Conservation (phyloP, 2,797 vertebrate species). For the Erithacus rubecula region DNA sequence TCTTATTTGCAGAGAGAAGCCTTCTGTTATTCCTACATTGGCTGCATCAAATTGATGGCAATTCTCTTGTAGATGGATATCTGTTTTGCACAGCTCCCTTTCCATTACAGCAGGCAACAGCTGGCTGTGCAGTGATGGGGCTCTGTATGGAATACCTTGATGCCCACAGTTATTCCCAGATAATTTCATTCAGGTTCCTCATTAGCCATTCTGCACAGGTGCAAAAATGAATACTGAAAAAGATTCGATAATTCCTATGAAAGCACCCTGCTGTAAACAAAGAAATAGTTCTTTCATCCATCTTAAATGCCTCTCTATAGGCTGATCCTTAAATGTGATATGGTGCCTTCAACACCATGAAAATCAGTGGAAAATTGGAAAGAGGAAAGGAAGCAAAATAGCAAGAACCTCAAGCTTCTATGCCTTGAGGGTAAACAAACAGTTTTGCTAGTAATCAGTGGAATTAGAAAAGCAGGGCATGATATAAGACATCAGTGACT, state of each 20-base stretch:
- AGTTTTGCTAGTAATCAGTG: background rate
- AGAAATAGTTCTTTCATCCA: background rate
- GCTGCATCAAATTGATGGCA: constrained; percentile 2
- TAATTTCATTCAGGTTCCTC: background rate
- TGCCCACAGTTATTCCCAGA: background rate
- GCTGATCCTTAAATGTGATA: background rate
- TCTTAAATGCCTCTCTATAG: background rate
- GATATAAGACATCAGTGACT: background rate
- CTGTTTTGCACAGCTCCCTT: constrained; percentile 14
- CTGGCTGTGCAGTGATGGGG: background rate
- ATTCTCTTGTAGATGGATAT: background rate
- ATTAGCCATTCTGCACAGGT: background rate
- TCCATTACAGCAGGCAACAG: constrained; percentile 24
- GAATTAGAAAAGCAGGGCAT: background rate
- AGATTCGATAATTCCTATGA: background rate
- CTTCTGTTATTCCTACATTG: background rate
- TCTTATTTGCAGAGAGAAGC: background rate
- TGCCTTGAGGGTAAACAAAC: background rate
- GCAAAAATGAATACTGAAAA: background rate
- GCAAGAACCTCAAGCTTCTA: background rate
- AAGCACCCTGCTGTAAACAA: background rate
- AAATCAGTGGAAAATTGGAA: background rate
- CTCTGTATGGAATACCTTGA: background rate
- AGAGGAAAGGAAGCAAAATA: background rate
- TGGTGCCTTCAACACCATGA: background rate